phyloP scores from a whole-genome alignment of 2,797 vertebrate species.

The Trematomus bernacchii region DNA sequence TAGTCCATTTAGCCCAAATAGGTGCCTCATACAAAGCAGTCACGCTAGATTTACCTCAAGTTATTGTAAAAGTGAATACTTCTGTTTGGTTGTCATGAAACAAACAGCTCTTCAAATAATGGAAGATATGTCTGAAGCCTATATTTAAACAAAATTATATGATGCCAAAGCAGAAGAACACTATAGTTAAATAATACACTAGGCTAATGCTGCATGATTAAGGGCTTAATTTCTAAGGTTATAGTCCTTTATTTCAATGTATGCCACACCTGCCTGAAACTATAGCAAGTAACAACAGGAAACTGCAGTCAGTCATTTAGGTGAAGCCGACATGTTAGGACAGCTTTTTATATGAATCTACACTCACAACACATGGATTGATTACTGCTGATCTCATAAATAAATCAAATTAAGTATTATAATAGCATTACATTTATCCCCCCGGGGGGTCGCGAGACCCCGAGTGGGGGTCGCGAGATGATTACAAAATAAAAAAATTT shows the following conservation, averaged over 20 bases:
- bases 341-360: not conserved
- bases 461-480: no score
- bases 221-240: not conserved
- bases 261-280: constrained; percentile 34
- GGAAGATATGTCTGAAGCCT: constrained; percentile 14
- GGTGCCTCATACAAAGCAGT: constrained; percentile 16
- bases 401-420: not conserved
- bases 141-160: constrained; percentile 7
- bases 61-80: constrained; percentile 35
- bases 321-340: not conserved
- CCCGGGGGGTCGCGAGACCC: no score
- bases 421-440: not conserved
- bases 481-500: no score
- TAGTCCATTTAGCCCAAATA: constrained; percentile 4
- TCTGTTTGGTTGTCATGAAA: constrained; percentile 17
- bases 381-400: not conserved
- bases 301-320: not conserved
- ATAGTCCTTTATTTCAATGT: not conserved
- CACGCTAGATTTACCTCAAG: constrained; percentile 3
- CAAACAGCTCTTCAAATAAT: constrained; percentile 21
- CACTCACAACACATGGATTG: not conserved
- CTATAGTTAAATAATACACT: constrained; percentile 9
- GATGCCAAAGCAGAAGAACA: constrained; percentile 5
- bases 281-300: constrained; percentile 33
- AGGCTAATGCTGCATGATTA: constrained; percentile 2